Evolutionary conservation across 2,888 invertebrate genomes (phyloP), one percentile per base, ranked within the genome.

Genomic region (Leucoptera coffeella): DNA sequence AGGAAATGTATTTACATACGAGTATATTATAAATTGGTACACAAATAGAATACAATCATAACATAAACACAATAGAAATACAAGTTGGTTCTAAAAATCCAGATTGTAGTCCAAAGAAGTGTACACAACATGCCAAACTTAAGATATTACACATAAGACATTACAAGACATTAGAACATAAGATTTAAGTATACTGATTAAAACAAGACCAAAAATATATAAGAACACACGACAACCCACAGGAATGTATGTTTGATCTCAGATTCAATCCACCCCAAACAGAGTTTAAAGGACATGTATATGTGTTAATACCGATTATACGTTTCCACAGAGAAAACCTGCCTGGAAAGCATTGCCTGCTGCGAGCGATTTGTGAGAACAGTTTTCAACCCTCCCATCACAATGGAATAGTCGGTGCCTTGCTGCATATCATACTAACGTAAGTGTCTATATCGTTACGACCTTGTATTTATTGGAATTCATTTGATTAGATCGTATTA

Each of bases 371-470:
- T 42, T 84, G 83, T 41, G 82, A 83, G 47, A 73, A 75, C 30
- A 71, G 77, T 26, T 62, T 60, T 24, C 49, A 55, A 11, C 74
- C 74, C 28, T 54, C 78, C 32, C 50, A 65, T 31, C 69, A 73
- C 40, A 78, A 79, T 44, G 83, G 83, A n/a, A 53, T 84, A 21
- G 41, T 83, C 28, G 78, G 84, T 14, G 78, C 78, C 45, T 47
- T 85, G 32, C 53, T 84, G 19, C 77, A 81, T 42, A 65, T 82
- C 19, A 43, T 83, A 31, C 74, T 85, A 32, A 79, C 80, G 85
- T 84, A 60, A 77, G 75, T 64, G 38, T 27, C n/a, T n/a, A n/a
- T n/a, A n/a, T n/a, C n/a, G n/a, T n/a, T n/a, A n/a, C n/a, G n/a
- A n/a, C n/a, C n/a, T n/a, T n/a, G n/a, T n/a, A n/a, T n/a, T n/a